Conservation (phyloP, 2,113 vertebrate species). For the Cheilinus undulatus region DNA sequence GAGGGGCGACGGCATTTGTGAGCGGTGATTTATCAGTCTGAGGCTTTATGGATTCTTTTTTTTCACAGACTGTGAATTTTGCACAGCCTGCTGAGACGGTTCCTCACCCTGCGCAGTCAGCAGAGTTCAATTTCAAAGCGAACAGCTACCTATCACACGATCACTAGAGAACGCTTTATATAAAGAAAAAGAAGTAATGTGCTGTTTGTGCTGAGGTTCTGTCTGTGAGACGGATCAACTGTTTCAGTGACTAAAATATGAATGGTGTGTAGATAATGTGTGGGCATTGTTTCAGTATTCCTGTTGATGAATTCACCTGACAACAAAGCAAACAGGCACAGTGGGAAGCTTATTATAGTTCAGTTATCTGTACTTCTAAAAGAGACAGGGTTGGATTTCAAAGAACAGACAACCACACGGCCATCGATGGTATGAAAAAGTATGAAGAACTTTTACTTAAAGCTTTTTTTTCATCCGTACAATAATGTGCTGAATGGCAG, state of each 20-base stretch:
- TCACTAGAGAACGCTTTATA: slow-evolving; percentile 2
- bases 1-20: slow-evolving; percentile 49
- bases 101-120: slow-evolving; percentile 56
- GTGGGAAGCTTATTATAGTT: slow-evolving; percentile 41
- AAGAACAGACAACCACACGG: slow-evolving; percentile 9
- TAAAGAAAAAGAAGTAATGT: background rate
- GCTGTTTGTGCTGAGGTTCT: slow-evolving; percentile 21
- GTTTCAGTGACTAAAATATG: slow-evolving; percentile 8
- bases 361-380: slow-evolving; percentile 32
- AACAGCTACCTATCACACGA: slow-evolving; percentile 46
- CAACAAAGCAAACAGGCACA: slow-evolving; percentile 31
- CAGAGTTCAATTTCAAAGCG: slow-evolving; percentile 65
- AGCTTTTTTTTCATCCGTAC: background rate
- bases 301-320: slow-evolving; percentile 40
- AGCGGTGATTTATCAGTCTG: slow-evolving; percentile 75
- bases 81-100: slow-evolving; percentile 61
- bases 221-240: background rate
- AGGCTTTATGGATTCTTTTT: slow-evolving; percentile 64
- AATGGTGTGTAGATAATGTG: slow-evolving; percentile 8
- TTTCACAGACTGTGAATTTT: slow-evolving; percentile 62
- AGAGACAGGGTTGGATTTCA: slow-evolving; percentile 42
- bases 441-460: background rate
- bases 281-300: slow-evolving; percentile 30
- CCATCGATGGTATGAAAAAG: background rate
- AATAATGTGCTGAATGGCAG: background rate